Percentiles rank a stretch among this genome's conserved stretches.
phyloP scores from a whole-genome alignment of 2,888 invertebrate species.

The Cartodere bifasciata region DNA sequence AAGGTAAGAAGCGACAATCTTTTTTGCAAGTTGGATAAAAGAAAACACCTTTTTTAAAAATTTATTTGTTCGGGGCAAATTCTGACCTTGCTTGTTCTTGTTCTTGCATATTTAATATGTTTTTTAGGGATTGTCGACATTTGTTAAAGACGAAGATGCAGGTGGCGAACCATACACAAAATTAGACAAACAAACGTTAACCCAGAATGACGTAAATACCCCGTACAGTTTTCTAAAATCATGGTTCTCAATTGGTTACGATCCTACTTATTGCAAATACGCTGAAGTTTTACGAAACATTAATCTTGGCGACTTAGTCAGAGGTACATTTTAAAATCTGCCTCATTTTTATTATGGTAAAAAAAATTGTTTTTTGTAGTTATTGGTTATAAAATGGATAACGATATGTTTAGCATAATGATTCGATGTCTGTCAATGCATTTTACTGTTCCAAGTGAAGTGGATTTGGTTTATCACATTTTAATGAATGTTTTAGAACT shows the following conservation, averaged over 20 bases:
- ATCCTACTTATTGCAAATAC: slow-evolving; percentile 23
- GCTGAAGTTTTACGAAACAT: slow-evolving; percentile 28
- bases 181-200: slow-evolving; percentile 4
- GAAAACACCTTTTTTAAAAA: too few species aligned
- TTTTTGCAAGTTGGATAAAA: too few species aligned
- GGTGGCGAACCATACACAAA: slow-evolving; percentile 14
- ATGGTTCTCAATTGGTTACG: slow-evolving; percentile 29
- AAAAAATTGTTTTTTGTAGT: slow-evolving; percentile 23
- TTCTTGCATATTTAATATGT: too few species aligned
- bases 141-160: slow-evolving; percentile 12
- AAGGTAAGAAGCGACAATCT: too few species aligned
- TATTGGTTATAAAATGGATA: slow-evolving; percentile 34
- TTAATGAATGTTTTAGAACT: slow-evolving; percentile 26
- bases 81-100: too few species aligned
- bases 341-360: background rate
- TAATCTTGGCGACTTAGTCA: slow-evolving; percentile 20
- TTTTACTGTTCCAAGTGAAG: slow-evolving; percentile 28
- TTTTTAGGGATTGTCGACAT: too few species aligned
- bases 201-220: slow-evolving; percentile 18
- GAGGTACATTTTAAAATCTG: slow-evolving; percentile 16
- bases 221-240: slow-evolving; percentile 31
- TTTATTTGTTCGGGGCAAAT: too few species aligned
- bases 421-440: slow-evolving; percentile 29
- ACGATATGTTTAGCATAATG: slow-evolving; percentile 30
- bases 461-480: slow-evolving; percentile 22